phyloP scores from a whole-genome alignment of 2,797 vertebrate genomes.

The Micromesistius poutassou region DNA sequence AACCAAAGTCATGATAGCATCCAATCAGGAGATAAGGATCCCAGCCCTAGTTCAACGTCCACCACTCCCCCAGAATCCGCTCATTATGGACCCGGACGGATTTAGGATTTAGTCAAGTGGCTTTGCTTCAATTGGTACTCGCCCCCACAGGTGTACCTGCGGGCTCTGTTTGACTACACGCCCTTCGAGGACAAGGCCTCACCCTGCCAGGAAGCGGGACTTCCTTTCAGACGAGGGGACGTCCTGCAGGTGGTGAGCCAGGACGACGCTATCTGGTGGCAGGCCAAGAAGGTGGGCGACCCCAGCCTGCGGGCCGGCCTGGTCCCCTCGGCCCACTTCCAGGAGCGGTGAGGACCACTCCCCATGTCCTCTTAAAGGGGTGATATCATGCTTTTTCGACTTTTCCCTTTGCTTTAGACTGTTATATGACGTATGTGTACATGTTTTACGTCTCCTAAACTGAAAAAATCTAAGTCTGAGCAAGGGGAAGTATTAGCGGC shows the following conservation, averaged over 20 bases:
- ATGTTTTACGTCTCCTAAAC: too few species aligned
- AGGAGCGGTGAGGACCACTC: constrained; percentile 82
- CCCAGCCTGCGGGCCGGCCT: constrained; percentile 91
- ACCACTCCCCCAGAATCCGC: too few species aligned
- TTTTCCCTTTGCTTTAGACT: too few species aligned
- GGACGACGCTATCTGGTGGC: constrained; percentile 97
- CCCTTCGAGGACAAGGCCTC: constrained; percentile 95
- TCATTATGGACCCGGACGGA: too few species aligned
- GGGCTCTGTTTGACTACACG: constrained; percentile 91
- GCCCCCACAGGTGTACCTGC: constrained; percentile 81
- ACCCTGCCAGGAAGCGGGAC: constrained; percentile 97
- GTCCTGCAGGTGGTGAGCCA: constrained; percentile 97
- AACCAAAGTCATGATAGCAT: too few species aligned
- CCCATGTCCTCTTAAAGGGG: neutral
- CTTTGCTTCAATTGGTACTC: neutral
- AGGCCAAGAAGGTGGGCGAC: constrained; percentile 90
- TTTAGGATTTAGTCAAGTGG: too few species aligned
- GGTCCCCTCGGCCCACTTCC: constrained; percentile 93
- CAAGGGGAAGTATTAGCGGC: too few species aligned
- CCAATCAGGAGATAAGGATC: too few species aligned
- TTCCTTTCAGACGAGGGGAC: constrained; percentile 90
- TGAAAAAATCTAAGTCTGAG: too few species aligned
- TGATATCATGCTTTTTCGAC: too few species aligned
- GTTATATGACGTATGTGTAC: too few species aligned
- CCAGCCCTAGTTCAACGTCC: too few species aligned